Conservation (phyloP, 2,113 vertebrate genomes). For the Datnioides undecimradiatus region DNA sequence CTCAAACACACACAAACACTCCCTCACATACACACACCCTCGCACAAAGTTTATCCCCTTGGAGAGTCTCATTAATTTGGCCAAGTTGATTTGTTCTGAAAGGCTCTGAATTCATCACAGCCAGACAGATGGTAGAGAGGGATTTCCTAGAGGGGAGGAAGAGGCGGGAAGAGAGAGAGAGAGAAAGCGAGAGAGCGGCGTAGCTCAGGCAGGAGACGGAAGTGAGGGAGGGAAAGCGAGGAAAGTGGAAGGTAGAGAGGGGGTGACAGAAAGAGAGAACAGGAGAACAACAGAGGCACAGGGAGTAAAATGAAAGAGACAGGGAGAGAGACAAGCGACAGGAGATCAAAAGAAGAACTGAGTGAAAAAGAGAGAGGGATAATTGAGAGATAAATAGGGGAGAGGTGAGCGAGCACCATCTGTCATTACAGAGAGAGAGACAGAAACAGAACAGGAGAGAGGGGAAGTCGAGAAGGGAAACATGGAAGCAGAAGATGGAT, state of each 20-base stretch:
- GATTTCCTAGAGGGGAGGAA: conserved; percentile 70
- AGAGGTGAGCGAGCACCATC: conserved; percentile 43
- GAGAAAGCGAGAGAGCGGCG: neutral
- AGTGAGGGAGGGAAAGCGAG: neutral
- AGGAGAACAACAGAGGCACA: neutral
- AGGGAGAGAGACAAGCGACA: neutral
- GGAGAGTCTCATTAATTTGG: conserved; percentile 72
- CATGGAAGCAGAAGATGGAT: neutral
- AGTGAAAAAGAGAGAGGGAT: conserved; percentile 26
- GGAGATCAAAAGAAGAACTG: conserved; percentile 7
- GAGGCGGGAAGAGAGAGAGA: neutral
- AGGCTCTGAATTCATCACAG: conserved; percentile 69
- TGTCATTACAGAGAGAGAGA: conserved; percentile 43
- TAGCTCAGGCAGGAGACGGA: neutral
- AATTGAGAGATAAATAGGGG: conserved; percentile 21
- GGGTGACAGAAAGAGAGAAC: neutral
- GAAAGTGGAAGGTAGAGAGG: conserved; percentile 6
- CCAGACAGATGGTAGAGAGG: conserved; percentile 74
- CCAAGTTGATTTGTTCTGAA: conserved; percentile 73
- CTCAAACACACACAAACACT: conserved; percentile 11
- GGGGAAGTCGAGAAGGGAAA: neutral
- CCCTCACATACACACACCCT: conserved; percentile 27
- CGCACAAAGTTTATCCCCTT: conserved; percentile 65
- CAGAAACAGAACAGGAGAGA: conserved; percentile 10
- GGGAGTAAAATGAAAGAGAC: conserved; percentile 1